Conservation (phyloP, 2,113 vertebrate genomes). For the Suncus etruscus region DNA sequence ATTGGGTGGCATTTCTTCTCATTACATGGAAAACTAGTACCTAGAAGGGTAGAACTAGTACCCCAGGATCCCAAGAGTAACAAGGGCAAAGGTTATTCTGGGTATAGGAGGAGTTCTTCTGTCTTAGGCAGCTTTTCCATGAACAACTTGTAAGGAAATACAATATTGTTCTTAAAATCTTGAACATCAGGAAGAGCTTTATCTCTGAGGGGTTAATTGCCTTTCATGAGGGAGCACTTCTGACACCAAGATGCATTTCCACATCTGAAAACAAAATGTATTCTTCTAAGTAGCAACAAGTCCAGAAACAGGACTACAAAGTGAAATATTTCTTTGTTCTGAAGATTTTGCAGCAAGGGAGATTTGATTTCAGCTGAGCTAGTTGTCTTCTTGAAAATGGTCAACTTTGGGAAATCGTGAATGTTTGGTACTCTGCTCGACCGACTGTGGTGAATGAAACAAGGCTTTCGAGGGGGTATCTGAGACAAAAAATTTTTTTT, state of each 20-base stretch:
- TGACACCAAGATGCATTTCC: slow-evolving; percentile 15
- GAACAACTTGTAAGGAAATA: not conserved
- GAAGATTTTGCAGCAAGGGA: slow-evolving; percentile 55
- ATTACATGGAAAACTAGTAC: not conserved
- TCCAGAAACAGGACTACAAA: slow-evolving; percentile 30
- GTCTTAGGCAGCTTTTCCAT: not conserved
- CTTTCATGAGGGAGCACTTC: not conserved
- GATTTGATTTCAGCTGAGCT: slow-evolving; percentile 30
- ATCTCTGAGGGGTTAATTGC: slow-evolving; percentile 14
- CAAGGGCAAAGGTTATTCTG: not conserved
- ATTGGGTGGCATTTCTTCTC: not conserved
- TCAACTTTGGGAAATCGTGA: slow-evolving; percentile 68
- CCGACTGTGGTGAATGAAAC: slow-evolving; percentile 74
- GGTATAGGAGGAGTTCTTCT: not conserved
- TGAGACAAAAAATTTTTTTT: slow-evolving; percentile 69
- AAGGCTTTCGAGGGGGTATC: slow-evolving; percentile 71
- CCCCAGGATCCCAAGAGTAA: not conserved
- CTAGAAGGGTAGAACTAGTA: not conserved
- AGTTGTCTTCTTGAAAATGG: slow-evolving; percentile 62
- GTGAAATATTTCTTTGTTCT: slow-evolving; percentile 70
- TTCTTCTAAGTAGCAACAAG: slow-evolving; percentile 53
- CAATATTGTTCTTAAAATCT: not conserved
- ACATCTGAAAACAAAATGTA: slow-evolving; percentile 39
- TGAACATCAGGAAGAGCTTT: not conserved
- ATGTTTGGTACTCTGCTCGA: slow-evolving; percentile 67